These are phyloP conservation scores for Dryadula phaetusa DNA, from an alignment of 2,888 invertebrate genomes.

Conservation along the genomic window DNA sequence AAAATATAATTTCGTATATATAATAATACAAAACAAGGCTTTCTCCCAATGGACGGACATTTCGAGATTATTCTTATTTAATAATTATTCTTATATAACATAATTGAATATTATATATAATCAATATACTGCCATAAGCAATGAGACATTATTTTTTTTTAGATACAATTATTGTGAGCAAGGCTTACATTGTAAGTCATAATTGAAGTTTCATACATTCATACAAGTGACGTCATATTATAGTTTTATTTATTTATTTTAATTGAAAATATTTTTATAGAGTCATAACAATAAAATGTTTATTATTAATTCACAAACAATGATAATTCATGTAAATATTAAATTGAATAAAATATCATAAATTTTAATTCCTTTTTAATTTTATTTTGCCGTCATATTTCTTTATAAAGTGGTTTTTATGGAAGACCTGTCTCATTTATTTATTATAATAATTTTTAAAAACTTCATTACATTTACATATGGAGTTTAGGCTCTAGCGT, in stretches of 20 bases:
- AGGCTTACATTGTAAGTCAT: neutral
- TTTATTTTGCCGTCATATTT: neutral
- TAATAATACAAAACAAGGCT: neutral
- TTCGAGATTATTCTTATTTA: conserved; percentile 12
- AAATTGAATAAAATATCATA: no score
- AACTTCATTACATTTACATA: neutral
- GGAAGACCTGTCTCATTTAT: neutral
- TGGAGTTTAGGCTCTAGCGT: neutral
- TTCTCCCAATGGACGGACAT: conserved; percentile 10
- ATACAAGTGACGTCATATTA: neutral
- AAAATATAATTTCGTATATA: conserved; percentile 3
- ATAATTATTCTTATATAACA: conserved; percentile 15
- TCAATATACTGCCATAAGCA: neutral
- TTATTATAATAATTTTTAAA: neutral
- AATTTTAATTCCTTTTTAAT: no score
- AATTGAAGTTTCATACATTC: neutral
- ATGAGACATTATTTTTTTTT: neutral
- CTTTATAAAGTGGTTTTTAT: neutral
- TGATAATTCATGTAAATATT: no score
- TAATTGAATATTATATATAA: neutral
- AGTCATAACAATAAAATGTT: no score
- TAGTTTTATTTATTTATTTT: neutral
- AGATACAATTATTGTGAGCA: conserved; percentile 1
- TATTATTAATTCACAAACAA: no score
- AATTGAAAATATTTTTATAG: no score